Evolutionary conservation across 2,113 vertebrate genomes (phyloP).

Genomic region (Bufo gargarizans): DNA sequence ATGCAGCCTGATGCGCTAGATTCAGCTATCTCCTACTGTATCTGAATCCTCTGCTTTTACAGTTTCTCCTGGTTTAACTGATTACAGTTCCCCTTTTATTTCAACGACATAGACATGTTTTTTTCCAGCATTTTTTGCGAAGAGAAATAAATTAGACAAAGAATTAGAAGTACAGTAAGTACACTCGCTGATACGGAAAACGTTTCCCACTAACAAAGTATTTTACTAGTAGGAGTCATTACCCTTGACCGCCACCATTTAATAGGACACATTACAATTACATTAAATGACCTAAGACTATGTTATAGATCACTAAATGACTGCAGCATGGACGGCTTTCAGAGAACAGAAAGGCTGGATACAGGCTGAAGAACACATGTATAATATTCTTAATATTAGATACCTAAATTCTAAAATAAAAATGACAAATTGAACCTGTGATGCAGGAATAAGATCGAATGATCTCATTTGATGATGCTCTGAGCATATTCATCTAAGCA

Average conservation of each 20-base stretch:
- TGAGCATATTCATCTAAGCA: too few relatives aligned
- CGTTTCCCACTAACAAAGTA: neutral
- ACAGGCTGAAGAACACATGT: neutral
- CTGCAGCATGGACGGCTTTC: neutral
- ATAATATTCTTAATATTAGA: neutral
- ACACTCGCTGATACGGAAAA: neutral
- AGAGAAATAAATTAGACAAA: neutral
- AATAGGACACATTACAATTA: conserved; percentile 17
- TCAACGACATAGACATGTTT: neutral
- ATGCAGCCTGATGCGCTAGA: too few relatives aligned
- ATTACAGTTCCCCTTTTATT: too few relatives aligned
- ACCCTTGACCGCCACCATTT: conserved; percentile 21
- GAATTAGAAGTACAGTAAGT: neutral
- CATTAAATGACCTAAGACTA: conserved; percentile 26
- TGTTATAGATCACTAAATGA: neutral
- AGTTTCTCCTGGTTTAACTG: too few relatives aligned
- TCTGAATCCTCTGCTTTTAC: neutral
- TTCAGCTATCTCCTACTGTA: neutral
- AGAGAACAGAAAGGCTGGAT: neutral
- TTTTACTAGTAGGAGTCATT: conserved; percentile 21
- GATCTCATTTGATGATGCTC: too few relatives aligned
- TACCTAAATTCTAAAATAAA: too few relatives aligned
- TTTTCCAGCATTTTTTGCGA: neutral
- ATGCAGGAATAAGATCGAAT: too few relatives aligned
- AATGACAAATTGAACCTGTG: too few relatives aligned